These are phyloP conservation scores for Myotis lucifugus DNA, from an alignment of 2,113 vertebrate genomes.

Conservation along the genomic window DNA sequence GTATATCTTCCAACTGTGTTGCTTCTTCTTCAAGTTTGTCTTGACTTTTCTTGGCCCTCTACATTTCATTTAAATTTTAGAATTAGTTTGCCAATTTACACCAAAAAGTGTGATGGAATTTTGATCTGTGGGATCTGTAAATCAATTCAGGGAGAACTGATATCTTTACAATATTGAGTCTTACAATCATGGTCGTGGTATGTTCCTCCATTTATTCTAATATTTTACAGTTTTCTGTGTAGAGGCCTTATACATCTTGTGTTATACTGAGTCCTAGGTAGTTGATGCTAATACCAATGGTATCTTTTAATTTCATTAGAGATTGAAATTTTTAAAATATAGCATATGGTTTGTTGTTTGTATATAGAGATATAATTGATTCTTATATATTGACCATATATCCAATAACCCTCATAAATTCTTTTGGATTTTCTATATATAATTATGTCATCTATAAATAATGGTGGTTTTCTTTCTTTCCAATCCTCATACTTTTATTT, in stretches of 20 bases:
- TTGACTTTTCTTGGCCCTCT: conserved; percentile 39
- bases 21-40: not conserved
- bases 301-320: not conserved
- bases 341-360: not conserved
- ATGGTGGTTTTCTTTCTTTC: conserved; percentile 11
- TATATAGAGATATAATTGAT: not conserved
- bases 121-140: not conserved
- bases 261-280: not conserved
- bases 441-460: conserved; percentile 21
- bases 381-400: not conserved
- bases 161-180: not conserved
- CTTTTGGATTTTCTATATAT: conserved; percentile 26
- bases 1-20: not conserved
- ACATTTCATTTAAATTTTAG: conserved; percentile 45
- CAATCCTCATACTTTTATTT: not conserved
- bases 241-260: not conserved
- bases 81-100: not conserved
- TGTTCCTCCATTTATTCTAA: not conserved
- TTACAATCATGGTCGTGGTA: not conserved
- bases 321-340: not conserved
- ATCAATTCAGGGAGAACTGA: not conserved
- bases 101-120: not conserved
- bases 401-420: conserved; percentile 16
- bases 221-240: conserved; percentile 22
- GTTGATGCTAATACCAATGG: not conserved